Evolutionary conservation across 2,113 vertebrate genomes (phyloP).

Genomic region (Rhynchomys soricoides): DNA sequence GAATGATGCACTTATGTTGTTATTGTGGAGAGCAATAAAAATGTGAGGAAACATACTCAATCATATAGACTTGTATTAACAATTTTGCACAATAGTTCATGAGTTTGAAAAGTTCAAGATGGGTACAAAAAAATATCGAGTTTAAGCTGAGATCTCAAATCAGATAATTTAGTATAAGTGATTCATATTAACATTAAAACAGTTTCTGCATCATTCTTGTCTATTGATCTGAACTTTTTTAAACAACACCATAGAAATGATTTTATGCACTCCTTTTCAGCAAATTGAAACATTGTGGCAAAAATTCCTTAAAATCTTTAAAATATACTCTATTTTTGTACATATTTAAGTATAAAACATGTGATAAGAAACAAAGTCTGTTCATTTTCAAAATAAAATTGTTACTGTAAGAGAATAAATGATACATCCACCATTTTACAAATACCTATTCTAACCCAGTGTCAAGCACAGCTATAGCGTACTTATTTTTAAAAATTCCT

Average conservation of each 20-base stretch:
- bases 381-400: background rate
- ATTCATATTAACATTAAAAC: background rate
- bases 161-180: background rate
- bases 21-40: background rate
- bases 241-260: background rate
- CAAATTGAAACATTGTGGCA: background rate
- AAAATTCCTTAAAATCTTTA: background rate
- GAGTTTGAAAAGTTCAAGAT: background rate
- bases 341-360: background rate
- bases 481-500: background rate
- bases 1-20: background rate
- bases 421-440: background rate
- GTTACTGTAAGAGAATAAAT: background rate
- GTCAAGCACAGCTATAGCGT: too few species aligned
- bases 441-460: background rate
- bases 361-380: background rate
- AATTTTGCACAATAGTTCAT: background rate
- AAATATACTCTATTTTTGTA: background rate
- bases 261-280: background rate
- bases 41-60: background rate
- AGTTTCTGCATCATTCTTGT: background rate
- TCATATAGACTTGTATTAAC: background rate
- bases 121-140: background rate
- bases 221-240: background rate
- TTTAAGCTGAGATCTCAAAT: background rate